Evolutionary conservation across 2,113 vertebrate species (phyloP).

Genomic region (Himantopus leucocephalus): DNA sequence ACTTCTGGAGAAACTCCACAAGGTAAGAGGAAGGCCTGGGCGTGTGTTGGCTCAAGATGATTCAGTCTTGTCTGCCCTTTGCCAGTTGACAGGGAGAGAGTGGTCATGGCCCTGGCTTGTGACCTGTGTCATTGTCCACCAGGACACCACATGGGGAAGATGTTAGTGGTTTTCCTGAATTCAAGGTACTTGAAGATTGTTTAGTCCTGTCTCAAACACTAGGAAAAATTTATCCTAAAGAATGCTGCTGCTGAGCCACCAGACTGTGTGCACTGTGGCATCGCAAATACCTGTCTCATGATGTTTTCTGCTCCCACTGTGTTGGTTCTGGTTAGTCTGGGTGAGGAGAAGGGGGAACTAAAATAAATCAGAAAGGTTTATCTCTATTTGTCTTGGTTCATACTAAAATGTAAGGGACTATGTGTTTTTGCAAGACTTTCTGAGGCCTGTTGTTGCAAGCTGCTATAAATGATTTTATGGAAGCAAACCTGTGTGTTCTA

Average conservation of each 20-base stretch:
- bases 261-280: neutral
- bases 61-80: neutral
- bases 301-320: neutral
- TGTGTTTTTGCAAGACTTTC: neutral
- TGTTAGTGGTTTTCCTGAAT: neutral
- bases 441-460: neutral
- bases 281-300: neutral
- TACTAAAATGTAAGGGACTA: neutral
- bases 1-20: constrained; percentile 94
- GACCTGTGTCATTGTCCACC: neutral
- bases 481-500: neutral
- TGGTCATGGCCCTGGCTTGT: neutral
- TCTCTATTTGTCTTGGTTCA: neutral
- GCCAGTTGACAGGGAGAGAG: neutral
- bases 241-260: neutral
- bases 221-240: neutral
- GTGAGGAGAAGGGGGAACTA: neutral
- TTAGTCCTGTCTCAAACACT: neutral
- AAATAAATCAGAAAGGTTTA: neutral
- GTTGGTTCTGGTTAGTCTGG: neutral
- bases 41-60: neutral
- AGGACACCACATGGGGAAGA: neutral
- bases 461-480: neutral
- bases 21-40: constrained; percentile 73
- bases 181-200: neutral